Evolutionary conservation across 1,140 invertebrate species (phyloP), one percentile per base, ranked within the genome.

Genomic region (Achatina immaculata): DNA sequence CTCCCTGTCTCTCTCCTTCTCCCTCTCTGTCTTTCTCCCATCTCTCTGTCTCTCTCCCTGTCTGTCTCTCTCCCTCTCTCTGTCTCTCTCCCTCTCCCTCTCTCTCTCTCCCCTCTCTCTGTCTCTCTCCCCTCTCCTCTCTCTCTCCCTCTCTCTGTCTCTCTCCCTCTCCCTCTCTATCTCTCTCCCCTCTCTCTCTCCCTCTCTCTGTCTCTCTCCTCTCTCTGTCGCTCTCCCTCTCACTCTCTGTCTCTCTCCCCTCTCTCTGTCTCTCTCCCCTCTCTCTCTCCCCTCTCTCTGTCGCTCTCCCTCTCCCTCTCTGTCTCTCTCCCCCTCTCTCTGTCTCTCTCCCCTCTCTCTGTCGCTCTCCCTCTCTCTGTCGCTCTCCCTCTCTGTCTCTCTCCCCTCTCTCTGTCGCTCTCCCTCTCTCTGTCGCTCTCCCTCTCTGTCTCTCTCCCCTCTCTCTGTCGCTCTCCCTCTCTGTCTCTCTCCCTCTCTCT

Each of bases 341-440:
- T 31, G 1, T 31, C 36, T 77, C 75, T 62, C 38, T 48, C 55
- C 36, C n/a, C n/a, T 77, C 55, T 62, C 28, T 62, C 28, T 40
- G 2, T 62, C 51, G 34, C 3, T 62, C 55, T 36, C 24, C 42
- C 14, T 58, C 45, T 62, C 9, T 34, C 42, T 62, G 31, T 58
- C 24, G 9, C 24, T 62, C 21, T 19, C 45, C 45, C 19, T 19
- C 45, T 48, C 45, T 19, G 7, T 48, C 45, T 48, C 45, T 19
- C 45, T 48, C 45, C 45, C 19, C 45, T 19, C 19, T 48, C 45
- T 48, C 45, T 19, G 7, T 48, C 45, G 7, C 19, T 19, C 45
- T 48, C 45, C 45, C 45, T 48, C 45, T 48, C 19, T 19, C 45
- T 48, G 7, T 19, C 19, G 7, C 45, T 19, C 19, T 19, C 19